Percentiles rank a stretch among this genome's conserved stretches.
Evolutionary conservation across 2,888 invertebrate species (phyloP).

Genomic region (Cataglyphis livida): DNA sequence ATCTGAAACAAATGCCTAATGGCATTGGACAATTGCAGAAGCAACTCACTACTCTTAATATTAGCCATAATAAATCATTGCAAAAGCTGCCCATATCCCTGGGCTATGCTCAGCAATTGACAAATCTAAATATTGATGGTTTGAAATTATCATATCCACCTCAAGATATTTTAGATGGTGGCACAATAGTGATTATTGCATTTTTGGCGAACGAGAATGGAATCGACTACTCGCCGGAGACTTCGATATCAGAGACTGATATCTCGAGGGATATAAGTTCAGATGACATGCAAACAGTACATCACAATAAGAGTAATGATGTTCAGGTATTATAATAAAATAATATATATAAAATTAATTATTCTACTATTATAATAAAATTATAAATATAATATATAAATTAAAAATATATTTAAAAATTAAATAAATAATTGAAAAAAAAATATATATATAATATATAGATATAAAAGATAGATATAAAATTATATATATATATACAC

Average conservation of each 20-base stretch:
- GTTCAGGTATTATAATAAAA: constrained; percentile 79
- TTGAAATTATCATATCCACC: constrained; percentile 90
- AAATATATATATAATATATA: not conserved
- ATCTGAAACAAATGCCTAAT: constrained; percentile 88
- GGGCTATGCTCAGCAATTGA: constrained; percentile 89
- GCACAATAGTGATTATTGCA: constrained; percentile 88
- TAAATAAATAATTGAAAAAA: no score
- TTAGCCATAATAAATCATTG: constrained; percentile 88
- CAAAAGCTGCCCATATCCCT: constrained; percentile 89
- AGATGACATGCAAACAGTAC: constrained; percentile 69
- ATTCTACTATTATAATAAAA: not conserved
- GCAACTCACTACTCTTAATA: constrained; percentile 88
- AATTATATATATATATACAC: not conserved
- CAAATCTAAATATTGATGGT: constrained; percentile 88
- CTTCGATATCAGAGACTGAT: constrained; percentile 80
- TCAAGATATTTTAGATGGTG: constrained; percentile 87
- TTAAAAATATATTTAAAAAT: not conserved
- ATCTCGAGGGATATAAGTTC: constrained; percentile 74
- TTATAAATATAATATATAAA: constrained; percentile 1
- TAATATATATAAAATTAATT: not conserved
- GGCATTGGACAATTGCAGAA: constrained; percentile 88
- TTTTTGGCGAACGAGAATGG: constrained; percentile 85
- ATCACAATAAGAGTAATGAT: constrained; percentile 79
- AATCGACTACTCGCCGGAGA: constrained; percentile 86
- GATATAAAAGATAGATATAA: no score